Base-by-base conservation (phyloP, 2,797 vertebrate genomes). In the Platalea minor region DNA sequence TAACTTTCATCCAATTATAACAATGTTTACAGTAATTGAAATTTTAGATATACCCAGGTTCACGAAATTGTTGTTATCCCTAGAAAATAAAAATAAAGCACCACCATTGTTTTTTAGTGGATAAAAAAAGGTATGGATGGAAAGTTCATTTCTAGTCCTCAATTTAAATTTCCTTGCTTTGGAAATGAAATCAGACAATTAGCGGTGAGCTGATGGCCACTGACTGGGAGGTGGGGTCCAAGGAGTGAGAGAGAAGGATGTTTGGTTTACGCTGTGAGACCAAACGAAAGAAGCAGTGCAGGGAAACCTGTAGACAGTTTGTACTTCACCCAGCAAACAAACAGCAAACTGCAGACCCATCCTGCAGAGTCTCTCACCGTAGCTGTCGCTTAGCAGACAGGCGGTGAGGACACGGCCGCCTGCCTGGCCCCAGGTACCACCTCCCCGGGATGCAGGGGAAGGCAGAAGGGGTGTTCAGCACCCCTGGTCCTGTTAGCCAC, bases 351-450 rank as follows among this genome's bases (percentile, higher is more conserved):
- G 31, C 79, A 59, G 75, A n/a, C 1, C 43, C 0, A 3, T 2
- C 25, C 83, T 15, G 70, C 33, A 26, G 69, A 33, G 60, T 16
- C 53, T 35, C 77, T 23, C 2, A 5, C 1, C 4, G 3, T 3
- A 14, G 63, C 41, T 35, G 67, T 1, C 64, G 3, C 64, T 20
- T 19, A 26, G 33, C 65, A 37, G 77, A 18, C 23, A 23, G 54
- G 9, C 1, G 2, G 6, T 1, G 65, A 33, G 59, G 28, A 43
- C 2, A 1, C 0, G 5, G 46, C 53, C 2, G 0, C 16, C 56
- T 18, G 20, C 46, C 37, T 15, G 48, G 28, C 26, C 41, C 31
- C 46, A n/a, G 41, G 33, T 2, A 16, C 5, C 61, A 25, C 10
- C 23, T 26, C 60, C 0, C 6, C 4, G 26, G 35, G 1, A 11